Evolutionary conservation across 2,113 vertebrate genomes (phyloP).

Genomic region (Myrmecobius fasciatus): DNA sequence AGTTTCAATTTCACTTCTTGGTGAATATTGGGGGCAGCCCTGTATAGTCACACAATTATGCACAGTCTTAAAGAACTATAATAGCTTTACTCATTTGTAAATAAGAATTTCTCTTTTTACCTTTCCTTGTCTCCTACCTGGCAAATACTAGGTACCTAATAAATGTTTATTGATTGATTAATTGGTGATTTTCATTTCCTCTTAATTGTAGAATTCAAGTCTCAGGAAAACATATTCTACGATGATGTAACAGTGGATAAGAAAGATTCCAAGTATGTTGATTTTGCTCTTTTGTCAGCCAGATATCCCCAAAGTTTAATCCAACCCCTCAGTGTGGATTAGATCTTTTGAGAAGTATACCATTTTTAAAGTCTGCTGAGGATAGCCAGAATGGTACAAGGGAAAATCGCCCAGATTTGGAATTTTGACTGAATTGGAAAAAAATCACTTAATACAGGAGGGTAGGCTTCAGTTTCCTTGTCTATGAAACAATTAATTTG

Average conservation of each 20-base stretch:
- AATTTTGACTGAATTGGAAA: neutral
- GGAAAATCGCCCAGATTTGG: neutral
- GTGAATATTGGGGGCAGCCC: neutral
- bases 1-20: constrained; percentile 5
- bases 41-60: constrained; percentile 25
- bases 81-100: neutral
- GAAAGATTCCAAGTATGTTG: constrained; percentile 79
- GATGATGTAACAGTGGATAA: constrained; percentile 59
- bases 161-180: neutral
- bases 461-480: neutral
- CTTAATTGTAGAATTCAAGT: constrained; percentile 68
- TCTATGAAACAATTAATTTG: neutral
- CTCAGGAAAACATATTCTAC: constrained; percentile 74
- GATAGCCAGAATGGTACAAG: neutral
- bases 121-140: too few species aligned
- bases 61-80: constrained; percentile 16
- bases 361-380: neutral
- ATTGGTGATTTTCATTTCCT: constrained; percentile 19
- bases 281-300: neutral
- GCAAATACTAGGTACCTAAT: neutral
- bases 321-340: neutral
- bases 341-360: neutral
- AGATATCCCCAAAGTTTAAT: neutral
- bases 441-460: neutral
- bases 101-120: neutral